Base-by-base conservation (phyloP, 2,797 vertebrate species). In the Thalassophryne amazonica region DNA sequence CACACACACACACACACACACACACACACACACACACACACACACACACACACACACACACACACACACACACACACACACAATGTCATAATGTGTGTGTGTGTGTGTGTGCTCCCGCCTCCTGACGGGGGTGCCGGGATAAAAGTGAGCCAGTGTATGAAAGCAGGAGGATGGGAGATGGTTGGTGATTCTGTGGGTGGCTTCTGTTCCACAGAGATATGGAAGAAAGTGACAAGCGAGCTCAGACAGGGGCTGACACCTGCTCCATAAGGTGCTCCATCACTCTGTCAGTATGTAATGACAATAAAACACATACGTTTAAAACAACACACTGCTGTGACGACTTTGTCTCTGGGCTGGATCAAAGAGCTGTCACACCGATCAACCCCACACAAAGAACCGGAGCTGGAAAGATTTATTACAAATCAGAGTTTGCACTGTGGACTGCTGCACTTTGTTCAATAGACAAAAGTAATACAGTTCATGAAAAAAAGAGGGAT, bases 161-260 rank as follows among this genome's bases (percentile, higher is more conserved):
- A 65, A 61, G 41, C 27, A 73, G 73, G 60, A 68, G 62, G 54
- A 58, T 73, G 48, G 27, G 71, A 46, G 59, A 65, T 57, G 62
- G 19, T n/a, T 43, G 52, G 15, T 69, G 67, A 62, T 67, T 73
- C 61, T 72, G 78, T 66, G 65, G 78, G 74, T 7, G 68, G 47
- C 35, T 76, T 20, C 60, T 76, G 71, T 51, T 57, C 49, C 59
- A 27, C 23, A 20, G 61, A 66, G 55, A 71, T 72, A 73, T 33
- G 29, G 41, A 19, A 7, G 5, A 25, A 11, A 35, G 47, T 3
- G 13, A 55, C 66, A 78, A 53, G 55, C 65, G 76, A 24, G 49
- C 52, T 61, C 27, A 53, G 61, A 68, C n/a, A 22, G 55, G 62
- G 41, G 40, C 33, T 47, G 67, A 78, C 69, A 69, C 17, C 21